Base-by-base conservation (phyloP, 2,888 invertebrate species). In the Ernsta delagoae region DNA sequence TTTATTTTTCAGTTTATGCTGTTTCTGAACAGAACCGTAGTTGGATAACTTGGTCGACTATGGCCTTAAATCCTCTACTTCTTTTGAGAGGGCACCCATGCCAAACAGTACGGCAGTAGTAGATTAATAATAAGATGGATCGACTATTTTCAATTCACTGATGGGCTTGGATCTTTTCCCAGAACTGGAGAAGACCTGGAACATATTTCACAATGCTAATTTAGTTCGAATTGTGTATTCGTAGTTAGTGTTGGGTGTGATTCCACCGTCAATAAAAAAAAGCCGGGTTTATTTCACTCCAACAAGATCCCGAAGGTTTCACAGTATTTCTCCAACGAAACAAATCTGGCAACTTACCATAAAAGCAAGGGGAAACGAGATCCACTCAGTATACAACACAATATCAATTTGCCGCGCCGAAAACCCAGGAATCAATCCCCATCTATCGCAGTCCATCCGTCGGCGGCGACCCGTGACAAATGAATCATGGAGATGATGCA, bases 371-470 rank as follows among this genome's bases (percentile, higher is more conserved):
- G 16, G 53, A 53, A 16, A 53, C 53, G 53, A 16, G 31, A 31
- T 31, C 54, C 31, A 31, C 54, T 50, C 50, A 24, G 31, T 24
- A 54, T 54, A 31, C 54, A 54, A 62, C 36, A 62, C 63, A 54
- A 54, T 12, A 62, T 62, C 61, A 63, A 63, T 63, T 53, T 24
- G 41, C 34, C 36, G 12, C 12, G 53, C 54, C n/a, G 16, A 41
- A 54, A 54, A 16, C 56, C 56, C 54, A 54, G 56, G 56, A 64
- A 56, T 64, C 56, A 64, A 64, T 64, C 43, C 31, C 43, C 8
- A 31, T 54, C 43, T 56, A 39, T 63, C 41, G 43, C 53, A 59
- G 48, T n/a, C 65, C 59, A 65, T 65, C 65, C 59, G 48, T 59
- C 31, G 50, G 59, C 48, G 24, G n/a, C 24, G 31, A 41, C 11